Base-by-base conservation (phyloP, 2,797 vertebrate species). In the Urosaurus nigricauda region DNA sequence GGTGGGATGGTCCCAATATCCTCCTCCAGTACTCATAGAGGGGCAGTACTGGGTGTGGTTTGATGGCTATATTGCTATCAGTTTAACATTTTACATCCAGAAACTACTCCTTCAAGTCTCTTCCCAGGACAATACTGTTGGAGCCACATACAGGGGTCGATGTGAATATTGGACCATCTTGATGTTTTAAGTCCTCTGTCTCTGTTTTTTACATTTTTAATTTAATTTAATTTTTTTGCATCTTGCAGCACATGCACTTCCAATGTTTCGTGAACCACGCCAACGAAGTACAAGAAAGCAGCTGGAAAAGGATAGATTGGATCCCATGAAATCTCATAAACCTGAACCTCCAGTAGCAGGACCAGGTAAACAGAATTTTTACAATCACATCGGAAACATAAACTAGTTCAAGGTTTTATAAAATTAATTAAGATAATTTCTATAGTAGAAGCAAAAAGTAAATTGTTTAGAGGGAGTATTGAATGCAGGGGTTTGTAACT, bases 181-280 rank as follows among this genome's bases (percentile, higher is more conserved):
- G 78, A 47, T 16, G 13, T 82, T 74, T 51, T 71, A 60, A 71
- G 8, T 3, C 24, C 14, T 79, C 35, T 73, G 2, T 35, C 21
- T 35, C 68, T 84, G n/a, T 43, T 14, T 65, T 53, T 78, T 0
- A 5, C 47, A 63, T 89, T 90, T 78, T 43, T 43, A 51, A 51
- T 51, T 51, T 8, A 1, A 51, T 51, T 51, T 51, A 9, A 51
- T 35, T 87, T 92, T 71, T 92, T 37, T 19, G 51, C 90, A 95
- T 60, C 92, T 92, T 91, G 58, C 92, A 99, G 99, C 99, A 90
- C 99, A 99, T 80, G 98, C 98, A 0, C 96, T 99, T 95, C 99
- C 98, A 0, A 99, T 99, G 99, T 99, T 99, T 97, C 98, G 98
- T 37, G 99, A 99, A 93, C 98, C 98, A 90, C 98, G 98, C 85